Base-by-base conservation (phyloP, 1,140 invertebrate species). In the Meloidogyne chitwoodi region DNA sequence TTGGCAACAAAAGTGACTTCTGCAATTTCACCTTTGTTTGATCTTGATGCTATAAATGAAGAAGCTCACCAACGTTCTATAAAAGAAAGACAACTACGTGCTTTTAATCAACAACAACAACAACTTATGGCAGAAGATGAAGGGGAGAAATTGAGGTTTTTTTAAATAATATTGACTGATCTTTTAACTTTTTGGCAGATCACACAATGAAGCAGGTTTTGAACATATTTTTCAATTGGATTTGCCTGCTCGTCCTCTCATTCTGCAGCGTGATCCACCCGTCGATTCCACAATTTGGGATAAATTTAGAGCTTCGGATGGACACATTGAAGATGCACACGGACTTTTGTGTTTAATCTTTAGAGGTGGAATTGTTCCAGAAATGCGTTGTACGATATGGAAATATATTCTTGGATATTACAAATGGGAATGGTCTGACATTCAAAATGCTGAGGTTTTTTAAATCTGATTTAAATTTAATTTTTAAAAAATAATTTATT, bases 341-440 rank as follows among this genome's bases (percentile, higher is more conserved):
- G 76, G 80, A 34, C 48, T 86, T 48, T 85, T 87, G 41, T 77
- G 72, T 67, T 70, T 85, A 22, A 76, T 86, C 16, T 86, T 86
- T 65, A 75, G 86, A 26, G 85, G 85, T 62, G 85, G 85, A 61
- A 48, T 85, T 16, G 68, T 44, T 56, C 66, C 71, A 29, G 90
- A 90, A 24, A 89, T 98, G 75, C 89, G 95, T 26, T 89, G 90
- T 41, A 92, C 93, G 85, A 93, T 96, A 0, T 99, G 96, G 96
- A 98, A 96, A 87, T 98, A 93, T 88, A 90, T 98, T 11, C 89
- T 99, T 6, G 92, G 92, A 80, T 95, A 94, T 85, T 93, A 93
- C 87, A 91, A 92, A 0, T 96, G 93, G 93, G 89, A 92, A 77
- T 92, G 92, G 67, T 93, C 92, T 0, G 89, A 91, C 74, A 86